These are phyloP conservation scores for Octonoba sinensis DNA, from an alignment of 2,888 invertebrate species.

Conservation along the genomic window DNA sequence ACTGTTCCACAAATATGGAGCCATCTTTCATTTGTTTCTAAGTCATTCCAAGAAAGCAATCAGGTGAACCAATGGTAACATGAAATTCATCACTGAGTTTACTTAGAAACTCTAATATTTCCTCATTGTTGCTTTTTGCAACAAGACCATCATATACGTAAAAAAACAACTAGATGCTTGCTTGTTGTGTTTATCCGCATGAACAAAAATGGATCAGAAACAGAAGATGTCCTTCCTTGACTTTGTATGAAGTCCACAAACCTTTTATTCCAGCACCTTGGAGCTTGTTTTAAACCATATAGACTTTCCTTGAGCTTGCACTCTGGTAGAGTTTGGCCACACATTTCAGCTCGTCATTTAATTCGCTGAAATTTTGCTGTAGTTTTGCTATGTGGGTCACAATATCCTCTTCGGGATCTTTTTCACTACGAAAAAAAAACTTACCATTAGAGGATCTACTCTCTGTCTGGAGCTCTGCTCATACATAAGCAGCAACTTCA, in stretches of 20 bases:
- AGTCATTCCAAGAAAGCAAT: slow-evolving; percentile 20
- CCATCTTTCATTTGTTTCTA: slow-evolving; percentile 20
- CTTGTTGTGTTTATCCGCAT: not conserved
- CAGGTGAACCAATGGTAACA: slow-evolving; percentile 11
- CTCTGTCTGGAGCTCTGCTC: slow-evolving; percentile 3
- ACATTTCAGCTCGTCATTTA: slow-evolving; percentile 7
- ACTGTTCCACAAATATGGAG: slow-evolving; percentile 24
- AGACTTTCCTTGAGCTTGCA: no score
- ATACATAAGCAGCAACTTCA: not conserved
- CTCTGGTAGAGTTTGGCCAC: no score
- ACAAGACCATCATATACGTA: slow-evolving; percentile 24
- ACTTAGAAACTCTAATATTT: slow-evolving; percentile 8
- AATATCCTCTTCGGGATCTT: no score
- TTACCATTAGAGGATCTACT: slow-evolving; percentile 15
- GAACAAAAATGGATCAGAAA: slow-evolving; percentile 21
- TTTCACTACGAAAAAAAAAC: not conserved
- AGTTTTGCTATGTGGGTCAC: slow-evolving; percentile 8
- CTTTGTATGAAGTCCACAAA: slow-evolving; percentile 30
- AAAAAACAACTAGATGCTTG: slow-evolving; percentile 6
- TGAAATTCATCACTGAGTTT: slow-evolving; percentile 4
- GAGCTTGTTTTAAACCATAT: no score
- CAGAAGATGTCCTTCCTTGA: not conserved
- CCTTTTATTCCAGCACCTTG: slow-evolving; percentile 64
- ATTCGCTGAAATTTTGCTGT: slow-evolving; percentile 23
- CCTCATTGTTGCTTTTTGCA: not conserved